Evolutionary conservation across 1,140 invertebrate species (phyloP).

Genomic region (Megathymus violae): DNA sequence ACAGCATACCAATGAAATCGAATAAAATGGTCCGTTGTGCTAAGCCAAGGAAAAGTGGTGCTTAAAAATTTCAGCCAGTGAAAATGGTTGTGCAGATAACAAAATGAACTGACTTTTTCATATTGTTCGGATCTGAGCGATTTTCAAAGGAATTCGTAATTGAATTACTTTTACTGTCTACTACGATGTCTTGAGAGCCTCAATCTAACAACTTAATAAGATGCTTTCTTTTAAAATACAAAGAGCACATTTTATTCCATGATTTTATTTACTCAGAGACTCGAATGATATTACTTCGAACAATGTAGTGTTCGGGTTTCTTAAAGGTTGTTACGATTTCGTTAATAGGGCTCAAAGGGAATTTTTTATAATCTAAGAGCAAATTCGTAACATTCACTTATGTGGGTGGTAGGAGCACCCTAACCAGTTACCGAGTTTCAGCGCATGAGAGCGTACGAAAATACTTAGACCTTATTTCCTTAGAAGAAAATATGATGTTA

Average conservation of each 20-base stretch:
- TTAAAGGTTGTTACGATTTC: conserved; percentile 27
- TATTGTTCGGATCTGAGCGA: conserved; percentile 7
- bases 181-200: conserved; percentile 14
- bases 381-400: background rate
- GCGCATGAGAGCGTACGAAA: no score
- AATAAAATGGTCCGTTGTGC: no score
- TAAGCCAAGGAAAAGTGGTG: no score
- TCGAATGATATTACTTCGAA: conserved; percentile 27
- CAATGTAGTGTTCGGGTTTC: conserved; percentile 22
- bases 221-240: conserved; percentile 32
- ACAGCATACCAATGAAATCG: no score
- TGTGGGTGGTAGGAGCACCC: no score
- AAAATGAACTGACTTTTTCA: conserved; percentile 1
- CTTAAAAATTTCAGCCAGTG: no score
- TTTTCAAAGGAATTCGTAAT: conserved; percentile 27
- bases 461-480: no score
- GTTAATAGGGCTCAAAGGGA: conserved; percentile 14
- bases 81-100: conserved; percentile 7
- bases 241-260: conserved; percentile 28
- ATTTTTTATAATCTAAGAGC: background rate
- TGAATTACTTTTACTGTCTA: conserved; percentile 25
- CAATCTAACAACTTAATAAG: conserved; percentile 32
- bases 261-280: conserved; percentile 31
- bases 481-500: no score
- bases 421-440: no score